These are phyloP conservation scores for Notothenia rossii DNA, from an alignment of 2,113 vertebrate genomes.

Conservation along the genomic window DNA sequence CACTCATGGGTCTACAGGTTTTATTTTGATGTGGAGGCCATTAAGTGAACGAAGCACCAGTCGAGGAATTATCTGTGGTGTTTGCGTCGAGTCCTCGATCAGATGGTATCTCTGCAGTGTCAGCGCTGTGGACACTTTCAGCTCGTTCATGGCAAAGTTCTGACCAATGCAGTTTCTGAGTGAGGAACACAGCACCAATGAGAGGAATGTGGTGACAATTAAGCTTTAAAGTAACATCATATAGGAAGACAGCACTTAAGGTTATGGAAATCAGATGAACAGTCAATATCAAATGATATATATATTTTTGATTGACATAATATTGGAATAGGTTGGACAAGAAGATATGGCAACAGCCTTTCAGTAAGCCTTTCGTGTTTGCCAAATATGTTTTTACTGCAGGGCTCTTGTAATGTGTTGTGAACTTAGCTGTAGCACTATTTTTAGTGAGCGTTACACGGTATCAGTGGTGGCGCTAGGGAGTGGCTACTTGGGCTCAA, in stretches of 20 bases:
- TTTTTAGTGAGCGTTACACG: not conserved
- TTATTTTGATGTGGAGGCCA: slow-evolving; percentile 86
- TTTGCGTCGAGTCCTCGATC: slow-evolving; percentile 71
- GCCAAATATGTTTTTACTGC: not conserved
- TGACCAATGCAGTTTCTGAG: slow-evolving; percentile 95
- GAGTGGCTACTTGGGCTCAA: too few relatives aligned
- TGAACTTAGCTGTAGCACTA: not conserved
- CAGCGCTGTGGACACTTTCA: slow-evolving; percentile 87
- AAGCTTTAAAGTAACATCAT: not conserved
- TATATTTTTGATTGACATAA: not conserved
- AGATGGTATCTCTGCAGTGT: slow-evolving; percentile 86
- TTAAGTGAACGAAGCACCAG: slow-evolving; percentile 85
- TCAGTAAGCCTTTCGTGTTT: not conserved
- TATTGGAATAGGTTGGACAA: not conserved
- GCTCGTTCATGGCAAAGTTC: slow-evolving; percentile 91
- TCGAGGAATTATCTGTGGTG: slow-evolving; percentile 68
- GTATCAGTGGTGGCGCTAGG: too few relatives aligned
- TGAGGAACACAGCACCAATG: not conserved
- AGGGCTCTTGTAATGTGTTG: not conserved
- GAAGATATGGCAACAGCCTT: not conserved
- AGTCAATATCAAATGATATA: not conserved
- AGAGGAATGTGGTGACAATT: not conserved
- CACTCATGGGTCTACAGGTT: slow-evolving; percentile 56
- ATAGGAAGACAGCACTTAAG: not conserved
- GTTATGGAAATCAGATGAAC: not conserved